Evolutionary conservation across 64 coral and sea anemone genomes (phyloP), one percentile per base, ranked within the genome.

Genomic region (Montipora sp.): DNA sequence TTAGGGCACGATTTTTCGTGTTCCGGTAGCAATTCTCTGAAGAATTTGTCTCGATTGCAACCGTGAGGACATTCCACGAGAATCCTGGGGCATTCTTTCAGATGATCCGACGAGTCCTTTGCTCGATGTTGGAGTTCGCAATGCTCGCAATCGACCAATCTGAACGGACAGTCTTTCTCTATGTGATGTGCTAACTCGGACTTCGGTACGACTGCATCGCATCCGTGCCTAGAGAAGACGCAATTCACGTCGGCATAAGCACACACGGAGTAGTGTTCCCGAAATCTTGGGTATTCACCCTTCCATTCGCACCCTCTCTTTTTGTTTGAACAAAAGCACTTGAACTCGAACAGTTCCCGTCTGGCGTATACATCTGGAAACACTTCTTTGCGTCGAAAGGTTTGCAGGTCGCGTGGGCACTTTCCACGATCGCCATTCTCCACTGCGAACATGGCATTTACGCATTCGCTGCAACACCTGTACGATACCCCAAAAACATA

Each of bases 111-210:
- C 46, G 94, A 21, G 21, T 46, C 22, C 47, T 49, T 80, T 15
- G 75, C 88, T 22, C 81, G n/a, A 13, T 77, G 15, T 11, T 20
- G 49, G 68, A 23, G 11, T 4, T 14, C 43, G 53, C 95, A 96
- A 59, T 91, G 94, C 20, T 44, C 82, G 43, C 92, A 96, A 12
- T 90, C 11, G 0, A 80, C 51, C 44, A 57, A 16, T 59, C 69
- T 90, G 59, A 83, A 94, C 12, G 12, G 23, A 22, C 95, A 96
- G n/a, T 91, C 92, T 6, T 94, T 94, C 53, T 96, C 83, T 0
- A 96, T 8, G 27, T 96, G 95, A 63, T 84, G 71, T 9, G 88
- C 76, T 67, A 96, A 81, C 43, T 91, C 92, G 67, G 43, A 81
- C 49, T 83, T 87, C 1, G 80, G 71, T 22, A 94, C 3, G 22